phyloP scores from a whole-genome alignment of 2,113 vertebrate genomes.

The Rhadina sibilatrix region DNA sequence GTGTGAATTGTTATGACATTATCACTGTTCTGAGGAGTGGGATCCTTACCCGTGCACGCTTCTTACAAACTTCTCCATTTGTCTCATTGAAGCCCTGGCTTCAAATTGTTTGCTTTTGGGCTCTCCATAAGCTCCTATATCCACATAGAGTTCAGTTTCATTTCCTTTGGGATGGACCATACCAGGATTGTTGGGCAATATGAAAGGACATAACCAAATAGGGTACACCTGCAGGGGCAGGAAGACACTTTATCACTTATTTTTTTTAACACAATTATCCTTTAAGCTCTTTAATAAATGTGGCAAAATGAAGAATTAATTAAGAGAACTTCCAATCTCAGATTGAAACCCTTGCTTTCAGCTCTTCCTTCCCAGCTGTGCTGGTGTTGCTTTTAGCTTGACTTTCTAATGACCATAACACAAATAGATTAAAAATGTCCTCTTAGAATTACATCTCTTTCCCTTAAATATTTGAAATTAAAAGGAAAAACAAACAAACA shows the following conservation, averaged over 20 bases:
- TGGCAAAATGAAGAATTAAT: background rate
- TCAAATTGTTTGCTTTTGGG: slow-evolving; percentile 92
- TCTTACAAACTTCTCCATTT: slow-evolving; percentile 94
- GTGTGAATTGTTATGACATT: background rate
- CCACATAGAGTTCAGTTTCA: slow-evolving; percentile 89
- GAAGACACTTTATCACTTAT: background rate
- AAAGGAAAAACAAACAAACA: background rate
- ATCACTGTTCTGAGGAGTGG: background rate
- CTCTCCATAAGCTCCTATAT: slow-evolving; percentile 94
- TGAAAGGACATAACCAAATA: slow-evolving; percentile 94
- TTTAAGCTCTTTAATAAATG: background rate
- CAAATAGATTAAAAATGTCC: background rate
- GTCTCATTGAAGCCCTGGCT: slow-evolving; percentile 87
- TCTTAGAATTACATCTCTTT: background rate
- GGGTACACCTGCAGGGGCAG: slow-evolving; percentile 87
- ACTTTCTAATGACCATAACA: background rate
- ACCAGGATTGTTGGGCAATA: slow-evolving; percentile 87
- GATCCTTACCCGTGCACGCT: slow-evolving; percentile 89
- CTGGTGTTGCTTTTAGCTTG: background rate
- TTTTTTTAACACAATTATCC: background rate
- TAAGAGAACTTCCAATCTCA: background rate
- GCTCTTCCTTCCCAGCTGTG: background rate
- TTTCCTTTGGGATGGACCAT: slow-evolving; percentile 95
- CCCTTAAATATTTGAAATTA: background rate
- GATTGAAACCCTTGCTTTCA: background rate